phyloP scores from a whole-genome alignment of 2,888 invertebrate species.

The Macaria liturata region DNA sequence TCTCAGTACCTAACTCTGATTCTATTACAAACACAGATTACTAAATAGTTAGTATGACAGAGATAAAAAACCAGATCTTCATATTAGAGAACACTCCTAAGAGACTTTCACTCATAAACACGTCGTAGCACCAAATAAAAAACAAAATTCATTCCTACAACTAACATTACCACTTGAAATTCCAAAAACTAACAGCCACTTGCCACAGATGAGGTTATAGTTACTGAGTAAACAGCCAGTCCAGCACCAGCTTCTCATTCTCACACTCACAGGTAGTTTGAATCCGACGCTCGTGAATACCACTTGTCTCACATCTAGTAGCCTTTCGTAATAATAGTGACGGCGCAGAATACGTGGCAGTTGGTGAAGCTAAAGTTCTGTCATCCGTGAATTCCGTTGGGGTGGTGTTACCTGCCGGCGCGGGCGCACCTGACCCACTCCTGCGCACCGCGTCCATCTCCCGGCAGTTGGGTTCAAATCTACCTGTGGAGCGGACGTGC shows the following conservation, averaged over 20 bases:
- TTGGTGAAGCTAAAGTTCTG: slow-evolving; percentile 5
- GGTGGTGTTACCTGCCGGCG: slow-evolving; percentile 21
- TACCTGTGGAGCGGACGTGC: slow-evolving; percentile 30
- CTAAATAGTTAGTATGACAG: too few relatives aligned
- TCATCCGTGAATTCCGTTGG: slow-evolving; percentile 31
- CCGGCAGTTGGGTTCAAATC: slow-evolving; percentile 36
- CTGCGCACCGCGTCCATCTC: slow-evolving; percentile 18
- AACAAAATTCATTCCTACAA: slow-evolving; percentile 9
- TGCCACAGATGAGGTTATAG: slow-evolving; percentile 12
- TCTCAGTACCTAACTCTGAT: too few relatives aligned
- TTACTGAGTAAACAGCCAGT: slow-evolving; percentile 13
- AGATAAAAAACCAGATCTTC: neutral
- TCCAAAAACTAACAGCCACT: slow-evolving; percentile 30
- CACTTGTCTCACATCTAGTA: slow-evolving; percentile 20
- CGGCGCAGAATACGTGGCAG: neutral
- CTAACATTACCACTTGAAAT: slow-evolving; percentile 31
- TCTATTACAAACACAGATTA: too few relatives aligned
- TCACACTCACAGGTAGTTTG: slow-evolving; percentile 17
- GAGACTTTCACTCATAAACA: slow-evolving; percentile 11
- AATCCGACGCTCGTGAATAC: slow-evolving; percentile 10
- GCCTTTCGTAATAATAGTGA: slow-evolving; percentile 14
- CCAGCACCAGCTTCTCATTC: too few relatives aligned
- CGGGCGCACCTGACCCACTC: slow-evolving; percentile 27
- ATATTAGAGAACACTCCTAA: slow-evolving; percentile 3
- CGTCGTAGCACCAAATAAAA: slow-evolving; percentile 5